Evolutionary conservation across 2,888 invertebrate genomes (phyloP).

Genomic region (Ichneumon xanthorius): DNA sequence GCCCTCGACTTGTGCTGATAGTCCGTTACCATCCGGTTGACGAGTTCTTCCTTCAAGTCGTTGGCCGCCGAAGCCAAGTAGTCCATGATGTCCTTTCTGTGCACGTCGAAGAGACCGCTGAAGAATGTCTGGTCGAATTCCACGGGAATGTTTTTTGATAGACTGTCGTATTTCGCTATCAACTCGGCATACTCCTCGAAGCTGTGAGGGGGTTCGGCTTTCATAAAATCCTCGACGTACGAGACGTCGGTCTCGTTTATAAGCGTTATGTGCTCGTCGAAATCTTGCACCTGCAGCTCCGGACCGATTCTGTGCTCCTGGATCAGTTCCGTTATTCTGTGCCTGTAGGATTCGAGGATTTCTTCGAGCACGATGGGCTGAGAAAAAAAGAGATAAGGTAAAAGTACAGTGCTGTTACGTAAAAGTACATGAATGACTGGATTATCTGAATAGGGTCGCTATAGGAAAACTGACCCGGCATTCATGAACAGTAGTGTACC

Average conservation of each 20-base stretch:
- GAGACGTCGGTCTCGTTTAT: conserved; percentile 88
- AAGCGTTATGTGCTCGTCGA: conserved; percentile 92
- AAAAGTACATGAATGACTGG: too few species aligned
- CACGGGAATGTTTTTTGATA: conserved; percentile 88
- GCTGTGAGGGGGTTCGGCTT: conserved; percentile 86
- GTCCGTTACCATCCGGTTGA: conserved; percentile 91
- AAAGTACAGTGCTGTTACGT: too few species aligned
- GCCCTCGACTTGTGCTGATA: conserved; percentile 92
- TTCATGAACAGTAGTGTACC: too few species aligned
- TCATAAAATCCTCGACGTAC: conserved; percentile 88
- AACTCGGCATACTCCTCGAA: conserved; percentile 89
- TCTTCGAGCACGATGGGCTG: conserved; percentile 92
- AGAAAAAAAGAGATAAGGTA: conserved; percentile 66
- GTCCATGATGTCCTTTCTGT: conserved; percentile 91
- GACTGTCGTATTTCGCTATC: conserved; percentile 88
- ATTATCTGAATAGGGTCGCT: too few species aligned
- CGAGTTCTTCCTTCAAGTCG: conserved; percentile 89
- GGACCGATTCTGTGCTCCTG: conserved; percentile 91
- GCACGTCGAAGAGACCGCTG: conserved; percentile 94
- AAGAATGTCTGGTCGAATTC: conserved; percentile 88
- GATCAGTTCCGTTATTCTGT: conserved; percentile 88
- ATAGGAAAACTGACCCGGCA: too few species aligned
- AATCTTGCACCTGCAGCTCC: conserved; percentile 90
- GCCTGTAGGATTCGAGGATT: conserved; percentile 88
- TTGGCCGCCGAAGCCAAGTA: conserved; percentile 90